These are phyloP conservation scores for Rhingia campestris DNA, from an alignment of 2,888 invertebrate genomes.

Conservation along the genomic window DNA sequence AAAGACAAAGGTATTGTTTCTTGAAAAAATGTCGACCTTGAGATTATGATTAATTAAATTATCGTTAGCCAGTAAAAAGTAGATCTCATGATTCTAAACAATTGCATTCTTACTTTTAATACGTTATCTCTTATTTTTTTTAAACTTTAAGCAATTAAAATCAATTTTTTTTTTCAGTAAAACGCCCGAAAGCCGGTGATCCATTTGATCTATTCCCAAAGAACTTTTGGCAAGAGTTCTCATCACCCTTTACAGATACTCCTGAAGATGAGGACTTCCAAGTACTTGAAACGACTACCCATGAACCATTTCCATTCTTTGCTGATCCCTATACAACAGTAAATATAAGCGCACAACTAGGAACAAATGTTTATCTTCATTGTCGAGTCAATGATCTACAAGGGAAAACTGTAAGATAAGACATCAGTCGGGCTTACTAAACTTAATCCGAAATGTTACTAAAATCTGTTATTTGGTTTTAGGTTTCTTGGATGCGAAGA, in stretches of 20 bases:
- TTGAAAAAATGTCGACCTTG: background rate
- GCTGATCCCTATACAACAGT: conserved; percentile 86
- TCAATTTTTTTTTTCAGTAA: conserved; percentile 77
- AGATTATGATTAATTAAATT: background rate
- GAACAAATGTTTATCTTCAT: conserved; percentile 86
- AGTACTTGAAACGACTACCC: conserved; percentile 84
- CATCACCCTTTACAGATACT: conserved; percentile 82
- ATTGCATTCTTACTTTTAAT: background rate
- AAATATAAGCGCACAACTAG: conserved; percentile 87
- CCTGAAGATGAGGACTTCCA: conserved; percentile 82
- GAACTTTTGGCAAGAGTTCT: conserved; percentile 83
- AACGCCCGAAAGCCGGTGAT: conserved; percentile 82
- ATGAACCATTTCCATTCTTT: conserved; percentile 89
- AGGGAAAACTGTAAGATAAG: conserved; percentile 86
- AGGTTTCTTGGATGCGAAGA: conserved; percentile 89
- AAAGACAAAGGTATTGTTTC: background rate
- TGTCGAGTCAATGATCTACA: conserved; percentile 88
- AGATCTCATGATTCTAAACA: background rate
- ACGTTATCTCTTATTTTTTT: background rate
- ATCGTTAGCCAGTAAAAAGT: background rate
- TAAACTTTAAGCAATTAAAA: background rate
- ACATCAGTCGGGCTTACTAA: background rate
- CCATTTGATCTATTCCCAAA: conserved; percentile 83
- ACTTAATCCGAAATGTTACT: background rate
- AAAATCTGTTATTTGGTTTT: conserved; percentile 16